phyloP scores from a whole-genome alignment of 2,888 invertebrate species.

The Drosophila meridionalis region DNA sequence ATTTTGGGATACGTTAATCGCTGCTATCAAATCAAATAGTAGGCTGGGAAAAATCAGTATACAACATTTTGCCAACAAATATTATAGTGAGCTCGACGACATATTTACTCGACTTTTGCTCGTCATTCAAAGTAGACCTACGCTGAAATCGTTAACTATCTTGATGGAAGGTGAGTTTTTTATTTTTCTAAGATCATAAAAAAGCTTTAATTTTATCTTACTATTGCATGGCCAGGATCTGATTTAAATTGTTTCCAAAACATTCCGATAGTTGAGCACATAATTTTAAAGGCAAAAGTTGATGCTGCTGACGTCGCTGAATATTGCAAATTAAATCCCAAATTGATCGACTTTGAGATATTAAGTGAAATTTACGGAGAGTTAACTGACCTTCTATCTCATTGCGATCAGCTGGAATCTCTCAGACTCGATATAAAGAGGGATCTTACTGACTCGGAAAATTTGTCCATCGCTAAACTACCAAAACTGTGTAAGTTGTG shows the following conservation, averaged over 20 bases:
- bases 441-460: background rate
- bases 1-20: conserved; percentile 2
- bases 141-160: background rate
- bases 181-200: background rate
- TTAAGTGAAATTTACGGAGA: background rate
- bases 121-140: background rate
- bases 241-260: background rate
- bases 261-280: background rate
- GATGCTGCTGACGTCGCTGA: background rate
- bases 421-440: background rate
- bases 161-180: background rate
- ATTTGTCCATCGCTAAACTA: background rate
- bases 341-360: background rate
- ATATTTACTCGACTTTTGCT: background rate
- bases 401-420: background rate
- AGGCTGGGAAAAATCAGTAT: background rate
- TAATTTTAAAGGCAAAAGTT: background rate
- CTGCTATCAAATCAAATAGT: background rate
- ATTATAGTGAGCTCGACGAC: background rate
- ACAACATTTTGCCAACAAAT: background rate
- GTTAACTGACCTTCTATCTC: background rate
- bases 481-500: background rate
- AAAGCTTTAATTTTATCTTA: background rate
- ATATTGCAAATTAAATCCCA: background rate
- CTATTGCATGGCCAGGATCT: background rate